Evolutionary conservation across 1,140 invertebrate genomes (phyloP), one percentile per base, ranked within the genome.

Genomic region (Caerostris darwini): DNA sequence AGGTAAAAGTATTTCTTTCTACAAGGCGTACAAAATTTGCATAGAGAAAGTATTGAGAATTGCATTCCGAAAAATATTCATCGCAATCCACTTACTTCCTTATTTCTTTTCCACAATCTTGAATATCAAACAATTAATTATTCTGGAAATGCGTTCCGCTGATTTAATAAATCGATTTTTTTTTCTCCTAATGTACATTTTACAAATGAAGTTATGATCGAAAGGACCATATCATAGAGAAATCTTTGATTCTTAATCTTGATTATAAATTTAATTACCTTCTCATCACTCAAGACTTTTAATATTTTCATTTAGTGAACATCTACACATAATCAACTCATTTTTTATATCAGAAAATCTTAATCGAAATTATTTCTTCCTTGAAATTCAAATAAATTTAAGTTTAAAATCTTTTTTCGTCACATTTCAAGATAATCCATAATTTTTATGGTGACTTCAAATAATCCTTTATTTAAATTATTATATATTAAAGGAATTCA

Each of bases 111-210:
- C 71, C 71, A 77, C 71, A 77, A 50, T 50, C 71, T 50, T 77
- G 71, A 77, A 77, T 77, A 77, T 53, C 71, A 77, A 77, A 77
- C 71, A 77, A 77, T 71, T 71, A 71, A 71, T 77, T 77, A 77
- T 77, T 77, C 71, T 77, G 34, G 34, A 77, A 77, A 77, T 77
- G 71, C 71, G 10, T 77, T 77, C 50, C 71, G 34, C 71, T 50
- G 71, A 77, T 77, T 77, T 77, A 77, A 77, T 77, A 77, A 77
- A 77, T 77, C 8, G 71, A 53, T 5, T 77, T 71, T 34, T 34
- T 34, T 77, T 53, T 71, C 19, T 71, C 19, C 34, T 8, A 77
- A 77, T 5, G 8, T 77, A 50, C 34, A 77, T 77, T 77, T 77
- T 77, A 77, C 34, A 77, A 64, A 17, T 64, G 17, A 8, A 64